Conservation (phyloP, 2,797 vertebrate species). For the Acestrorhynchus altus region DNA sequence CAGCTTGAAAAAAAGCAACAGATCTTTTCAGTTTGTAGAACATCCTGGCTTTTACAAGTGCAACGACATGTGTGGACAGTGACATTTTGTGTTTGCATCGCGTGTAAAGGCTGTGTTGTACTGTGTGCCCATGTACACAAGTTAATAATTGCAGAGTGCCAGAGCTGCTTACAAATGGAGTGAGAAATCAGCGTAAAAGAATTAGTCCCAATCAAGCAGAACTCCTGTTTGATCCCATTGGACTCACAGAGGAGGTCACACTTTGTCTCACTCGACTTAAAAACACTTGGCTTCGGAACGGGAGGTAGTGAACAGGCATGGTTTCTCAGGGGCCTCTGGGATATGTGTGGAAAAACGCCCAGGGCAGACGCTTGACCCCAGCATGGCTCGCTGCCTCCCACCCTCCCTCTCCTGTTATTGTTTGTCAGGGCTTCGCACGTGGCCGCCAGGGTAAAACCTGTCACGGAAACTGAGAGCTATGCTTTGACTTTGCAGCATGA, state of each 20-base stretch:
- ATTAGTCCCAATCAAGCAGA: neutral
- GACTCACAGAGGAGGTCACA: neutral
- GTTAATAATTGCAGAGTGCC: neutral
- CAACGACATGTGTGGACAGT: no score
- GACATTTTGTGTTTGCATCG: no score
- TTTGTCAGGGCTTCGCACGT: conserved; percentile 41
- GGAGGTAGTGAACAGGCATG: conserved; percentile 30
- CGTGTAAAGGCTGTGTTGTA: neutral
- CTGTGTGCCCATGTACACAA: no score
- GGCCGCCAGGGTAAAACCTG: neutral
- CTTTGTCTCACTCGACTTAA: neutral
- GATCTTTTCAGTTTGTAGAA: neutral
- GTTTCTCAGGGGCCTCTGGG: neutral
- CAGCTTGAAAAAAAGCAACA: neutral
- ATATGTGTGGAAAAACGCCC: conserved; percentile 31
- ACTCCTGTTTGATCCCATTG: neutral
- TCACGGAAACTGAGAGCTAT: neutral
- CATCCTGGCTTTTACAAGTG: neutral
- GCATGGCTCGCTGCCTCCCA: conserved; percentile 11
- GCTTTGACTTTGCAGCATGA: neutral
- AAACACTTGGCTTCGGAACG: neutral
- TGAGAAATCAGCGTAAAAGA: neutral
- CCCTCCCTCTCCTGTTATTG: conserved; percentile 36
- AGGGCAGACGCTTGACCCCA: conserved; percentile 37
- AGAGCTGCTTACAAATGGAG: neutral